Evolutionary conservation across 2,797 vertebrate species (phyloP).

Genomic region (Spinus olivaceus): DNA sequence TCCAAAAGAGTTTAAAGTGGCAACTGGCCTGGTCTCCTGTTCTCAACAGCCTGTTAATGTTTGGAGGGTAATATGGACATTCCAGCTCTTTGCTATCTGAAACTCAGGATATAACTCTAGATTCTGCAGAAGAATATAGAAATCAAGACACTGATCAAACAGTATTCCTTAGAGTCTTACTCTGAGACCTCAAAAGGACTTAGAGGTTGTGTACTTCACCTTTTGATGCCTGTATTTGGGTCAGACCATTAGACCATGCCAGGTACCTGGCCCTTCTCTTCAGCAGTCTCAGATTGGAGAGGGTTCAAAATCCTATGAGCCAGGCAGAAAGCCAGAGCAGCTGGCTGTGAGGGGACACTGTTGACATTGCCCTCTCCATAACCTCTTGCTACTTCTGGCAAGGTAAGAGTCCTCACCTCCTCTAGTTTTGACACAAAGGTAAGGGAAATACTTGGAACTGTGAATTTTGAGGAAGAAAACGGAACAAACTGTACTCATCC

Average conservation of each 20-base stretch:
- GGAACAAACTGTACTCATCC: not conserved
- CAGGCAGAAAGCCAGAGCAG: not conserved
- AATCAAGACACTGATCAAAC: not conserved
- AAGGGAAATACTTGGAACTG: not conserved
- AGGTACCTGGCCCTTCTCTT: not conserved
- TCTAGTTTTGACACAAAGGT: not conserved
- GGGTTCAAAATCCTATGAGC: rapidly evolving
- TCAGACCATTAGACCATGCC: not conserved
- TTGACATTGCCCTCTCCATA: not conserved
- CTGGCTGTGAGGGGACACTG: not conserved
- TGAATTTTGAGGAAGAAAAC: not conserved
- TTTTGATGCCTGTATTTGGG: not conserved
- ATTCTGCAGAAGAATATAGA: not conserved
- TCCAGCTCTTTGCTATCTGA: not conserved
- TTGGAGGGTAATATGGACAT: not conserved
- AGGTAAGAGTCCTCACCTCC: not conserved
- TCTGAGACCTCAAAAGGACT: not conserved
- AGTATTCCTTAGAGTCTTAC: not conserved
- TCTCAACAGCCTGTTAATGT: not conserved
- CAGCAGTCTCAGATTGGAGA: not conserved
- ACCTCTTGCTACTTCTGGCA: not conserved
- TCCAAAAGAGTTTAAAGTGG: not conserved
- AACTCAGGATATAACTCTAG: not conserved
- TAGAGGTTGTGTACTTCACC: not conserved
- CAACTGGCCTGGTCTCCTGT: not conserved